phyloP scores from a whole-genome alignment of 2,888 invertebrate genomes.

The Cosmorhoe ocellata region DNA sequence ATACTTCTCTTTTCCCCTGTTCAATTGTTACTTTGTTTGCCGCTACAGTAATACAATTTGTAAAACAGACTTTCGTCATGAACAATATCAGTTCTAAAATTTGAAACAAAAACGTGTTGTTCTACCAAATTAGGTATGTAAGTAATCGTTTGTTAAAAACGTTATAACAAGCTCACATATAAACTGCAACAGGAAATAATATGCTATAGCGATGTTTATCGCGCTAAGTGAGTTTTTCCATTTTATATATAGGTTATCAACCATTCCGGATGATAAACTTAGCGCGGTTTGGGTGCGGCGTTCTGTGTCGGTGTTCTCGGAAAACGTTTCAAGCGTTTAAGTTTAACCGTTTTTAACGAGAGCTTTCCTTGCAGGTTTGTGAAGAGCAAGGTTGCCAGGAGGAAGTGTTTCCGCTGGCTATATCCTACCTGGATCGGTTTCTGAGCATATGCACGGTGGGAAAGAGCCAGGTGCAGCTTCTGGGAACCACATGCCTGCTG shows the following conservation, averaged over 20 bases:
- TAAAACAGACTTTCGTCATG: too few relatives aligned
- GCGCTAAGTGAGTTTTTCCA: constrained; percentile 65
- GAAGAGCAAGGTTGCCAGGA: constrained; percentile 96
- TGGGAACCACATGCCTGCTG: constrained; percentile 95
- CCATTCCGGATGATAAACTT: constrained; percentile 73
- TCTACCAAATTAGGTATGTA: too few relatives aligned
- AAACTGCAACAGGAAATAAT: constrained; percentile 63
- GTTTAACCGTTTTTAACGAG: constrained; percentile 25
- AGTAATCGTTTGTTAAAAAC: not conserved
- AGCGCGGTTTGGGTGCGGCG: constrained; percentile 52
- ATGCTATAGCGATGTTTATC: constrained; percentile 59
- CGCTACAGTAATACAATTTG: too few relatives aligned
- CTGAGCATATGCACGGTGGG: constrained; percentile 91
- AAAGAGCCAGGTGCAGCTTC: constrained; percentile 93
- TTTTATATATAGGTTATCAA: constrained; percentile 79
- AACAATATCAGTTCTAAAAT: too few relatives aligned
- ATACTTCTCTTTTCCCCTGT: not conserved
- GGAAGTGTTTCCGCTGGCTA: constrained; percentile 95
- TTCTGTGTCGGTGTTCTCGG: constrained; percentile 40
- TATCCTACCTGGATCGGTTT: constrained; percentile 97
- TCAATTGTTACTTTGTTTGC: not conserved
- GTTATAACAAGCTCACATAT: constrained; percentile 9
- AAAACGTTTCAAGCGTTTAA: constrained; percentile 30
- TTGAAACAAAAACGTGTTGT: too few relatives aligned
- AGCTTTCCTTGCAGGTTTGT: constrained; percentile 88